Percentiles rank a stretch among this genome's conserved stretches.
phyloP scores from a whole-genome alignment of 2,888 invertebrate species.

The Leptinotarsa peninsularis region DNA sequence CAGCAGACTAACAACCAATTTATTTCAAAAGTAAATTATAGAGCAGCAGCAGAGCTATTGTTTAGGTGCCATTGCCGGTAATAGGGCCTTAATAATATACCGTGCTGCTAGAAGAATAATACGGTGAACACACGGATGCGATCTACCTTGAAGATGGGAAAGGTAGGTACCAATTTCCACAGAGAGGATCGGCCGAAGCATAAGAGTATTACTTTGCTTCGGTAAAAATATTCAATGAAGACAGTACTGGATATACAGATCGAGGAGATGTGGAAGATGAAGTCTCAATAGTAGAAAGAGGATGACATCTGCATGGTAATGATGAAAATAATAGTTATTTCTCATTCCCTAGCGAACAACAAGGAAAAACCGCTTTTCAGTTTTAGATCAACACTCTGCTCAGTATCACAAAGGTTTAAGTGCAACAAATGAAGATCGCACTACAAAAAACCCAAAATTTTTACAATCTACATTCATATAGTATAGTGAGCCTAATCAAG shows the following conservation, averaged over 20 bases:
- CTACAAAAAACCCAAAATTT: too few relatives aligned
- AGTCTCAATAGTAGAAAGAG: too few relatives aligned
- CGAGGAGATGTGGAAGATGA: too few relatives aligned
- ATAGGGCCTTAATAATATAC: constrained; percentile 49
- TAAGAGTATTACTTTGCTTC: neutral
- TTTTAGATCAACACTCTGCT: too few relatives aligned
- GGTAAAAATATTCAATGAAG: neutral
- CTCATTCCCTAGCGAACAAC: too few relatives aligned
- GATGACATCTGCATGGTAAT: too few relatives aligned
- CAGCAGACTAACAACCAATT: constrained; percentile 56
- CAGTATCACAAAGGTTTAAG: too few relatives aligned
- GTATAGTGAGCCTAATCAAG: too few relatives aligned
- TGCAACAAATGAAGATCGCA: too few relatives aligned
- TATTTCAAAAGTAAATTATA: constrained; percentile 57
- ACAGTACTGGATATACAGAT: neutral
- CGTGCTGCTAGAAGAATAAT: constrained; percentile 34
- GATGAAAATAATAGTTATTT: too few relatives aligned
- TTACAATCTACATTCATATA: too few relatives aligned
- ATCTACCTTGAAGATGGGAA: constrained; percentile 33
- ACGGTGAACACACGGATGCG: constrained; percentile 35
- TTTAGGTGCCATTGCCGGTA: constrained; percentile 55
- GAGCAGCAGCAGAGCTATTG: constrained; percentile 53
- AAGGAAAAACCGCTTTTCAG: too few relatives aligned
- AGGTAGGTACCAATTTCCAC: constrained; percentile 24
- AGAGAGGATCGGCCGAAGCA: neutral